Evolutionary conservation across 2,888 invertebrate species (phyloP).

Genomic region (Erpobdella octoculata): DNA sequence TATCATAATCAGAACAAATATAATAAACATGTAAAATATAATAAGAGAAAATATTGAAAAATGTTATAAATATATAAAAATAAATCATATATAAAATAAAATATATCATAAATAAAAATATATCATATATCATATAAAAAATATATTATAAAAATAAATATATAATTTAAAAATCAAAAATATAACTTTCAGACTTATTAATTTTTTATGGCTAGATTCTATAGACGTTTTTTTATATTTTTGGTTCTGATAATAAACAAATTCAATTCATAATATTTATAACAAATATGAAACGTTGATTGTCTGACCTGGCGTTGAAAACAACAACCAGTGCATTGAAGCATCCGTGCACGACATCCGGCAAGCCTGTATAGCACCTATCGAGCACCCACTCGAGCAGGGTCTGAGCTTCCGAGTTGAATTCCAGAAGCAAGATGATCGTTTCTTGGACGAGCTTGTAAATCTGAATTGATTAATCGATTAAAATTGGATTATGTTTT

Average conservation of each 20-base stretch:
- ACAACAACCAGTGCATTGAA: constrained; percentile 90
- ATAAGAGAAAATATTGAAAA: background rate
- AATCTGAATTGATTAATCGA: constrained; percentile 60
- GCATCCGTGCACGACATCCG: constrained; percentile 87
- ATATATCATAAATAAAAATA: too few species aligned
- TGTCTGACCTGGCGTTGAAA: constrained; percentile 78
- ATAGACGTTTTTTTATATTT: too few species aligned
- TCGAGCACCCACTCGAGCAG: constrained; percentile 95
- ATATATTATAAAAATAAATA: too few species aligned
- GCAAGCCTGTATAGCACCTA: constrained; percentile 85
- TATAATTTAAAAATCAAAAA: too few species aligned
- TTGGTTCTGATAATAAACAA: too few species aligned
- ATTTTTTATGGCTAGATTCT: too few species aligned
- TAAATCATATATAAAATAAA: too few species aligned
- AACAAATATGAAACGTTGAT: background rate
- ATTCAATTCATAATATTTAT: background rate
- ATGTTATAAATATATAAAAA: background rate
- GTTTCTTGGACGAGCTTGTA: constrained; percentile 85
- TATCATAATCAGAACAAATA: too few species aligned
- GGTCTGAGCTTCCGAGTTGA: constrained; percentile 57
- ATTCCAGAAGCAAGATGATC: constrained; percentile 81
- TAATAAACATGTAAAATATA: too few species aligned
- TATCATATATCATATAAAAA: too few species aligned
- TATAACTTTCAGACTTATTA: too few species aligned
- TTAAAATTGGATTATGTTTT: background rate